These are phyloP conservation scores for Anhinga rufa DNA, from an alignment of 2,113 vertebrate genomes.

Conservation along the genomic window DNA sequence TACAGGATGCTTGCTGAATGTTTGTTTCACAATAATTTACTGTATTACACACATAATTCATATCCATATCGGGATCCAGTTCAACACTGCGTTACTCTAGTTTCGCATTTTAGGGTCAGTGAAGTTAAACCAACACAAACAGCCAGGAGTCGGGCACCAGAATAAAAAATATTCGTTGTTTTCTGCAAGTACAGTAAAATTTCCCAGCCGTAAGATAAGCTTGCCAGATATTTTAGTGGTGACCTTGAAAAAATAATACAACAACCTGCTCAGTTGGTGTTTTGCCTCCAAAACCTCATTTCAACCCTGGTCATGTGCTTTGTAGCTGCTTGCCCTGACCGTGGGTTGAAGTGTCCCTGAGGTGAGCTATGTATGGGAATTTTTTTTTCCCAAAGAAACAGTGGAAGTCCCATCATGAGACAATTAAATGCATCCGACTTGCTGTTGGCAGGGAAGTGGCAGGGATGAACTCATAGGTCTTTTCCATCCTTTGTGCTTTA, in stretches of 20 bases:
- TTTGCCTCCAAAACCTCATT: conserved; percentile 43
- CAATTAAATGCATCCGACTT: not conserved
- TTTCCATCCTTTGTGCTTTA: not conserved
- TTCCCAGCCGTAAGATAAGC: not conserved
- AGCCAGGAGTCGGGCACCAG: not conserved
- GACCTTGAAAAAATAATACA: conserved; percentile 35
- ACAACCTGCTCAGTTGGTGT: conserved; percentile 37
- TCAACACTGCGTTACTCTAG: not conserved
- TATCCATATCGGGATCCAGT: not conserved
- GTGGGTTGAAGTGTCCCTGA: not conserved
- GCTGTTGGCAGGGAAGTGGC: conserved; percentile 17
- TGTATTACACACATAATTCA: conserved; percentile 26
- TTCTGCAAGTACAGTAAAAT: conserved; percentile 59
- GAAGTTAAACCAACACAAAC: conserved; percentile 59
- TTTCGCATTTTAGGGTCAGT: not conserved
- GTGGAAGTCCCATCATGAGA: not conserved
- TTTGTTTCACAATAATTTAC: conserved; percentile 40
- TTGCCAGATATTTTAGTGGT: conserved; percentile 30
- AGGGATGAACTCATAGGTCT: not conserved
- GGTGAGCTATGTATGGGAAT: not conserved
- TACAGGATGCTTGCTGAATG: conserved; percentile 35
- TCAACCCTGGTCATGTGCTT: conserved; percentile 17
- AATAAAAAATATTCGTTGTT: conserved; percentile 2
- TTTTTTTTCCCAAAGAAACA: not conserved
- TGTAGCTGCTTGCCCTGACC: not conserved